phyloP scores from a whole-genome alignment of 2,888 invertebrate species.

The Lacanobia wlatinum region DNA sequence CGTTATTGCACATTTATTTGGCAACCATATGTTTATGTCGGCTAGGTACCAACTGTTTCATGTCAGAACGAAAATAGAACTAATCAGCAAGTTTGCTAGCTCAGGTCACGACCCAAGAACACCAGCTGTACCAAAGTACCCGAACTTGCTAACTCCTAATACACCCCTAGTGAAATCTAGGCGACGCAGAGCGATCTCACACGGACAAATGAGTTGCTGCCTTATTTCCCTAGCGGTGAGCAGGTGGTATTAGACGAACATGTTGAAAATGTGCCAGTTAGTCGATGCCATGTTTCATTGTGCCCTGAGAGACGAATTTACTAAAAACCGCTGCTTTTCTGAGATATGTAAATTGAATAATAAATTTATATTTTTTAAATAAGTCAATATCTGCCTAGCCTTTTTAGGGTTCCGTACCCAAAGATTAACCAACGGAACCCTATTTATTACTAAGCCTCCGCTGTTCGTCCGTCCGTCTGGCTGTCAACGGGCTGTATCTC shows the following conservation, averaged over 20 bases:
- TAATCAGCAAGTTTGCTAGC: not conserved
- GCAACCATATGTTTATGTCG: no score
- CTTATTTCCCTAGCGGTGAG: constrained; percentile 49
- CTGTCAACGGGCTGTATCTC: no score
- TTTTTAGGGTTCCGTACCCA: no score
- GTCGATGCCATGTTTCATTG: constrained; percentile 11
- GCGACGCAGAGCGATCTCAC: constrained; percentile 3
- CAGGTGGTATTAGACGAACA: constrained; percentile 6
- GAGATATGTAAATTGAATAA: no score
- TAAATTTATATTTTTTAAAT: no score
- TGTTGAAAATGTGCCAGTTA: not conserved
- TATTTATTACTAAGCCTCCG: no score
- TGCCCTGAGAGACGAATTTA: not conserved
- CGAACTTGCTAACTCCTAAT: not conserved
- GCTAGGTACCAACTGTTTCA: no score
- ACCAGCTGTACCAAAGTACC: not conserved
- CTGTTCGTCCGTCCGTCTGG: no score
- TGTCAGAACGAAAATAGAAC: not conserved
- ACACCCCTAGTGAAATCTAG: constrained; percentile 5
- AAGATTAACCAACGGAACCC: no score
- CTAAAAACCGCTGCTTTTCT: not conserved
- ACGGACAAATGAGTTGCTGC: constrained; percentile 9
- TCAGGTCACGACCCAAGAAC: not conserved
- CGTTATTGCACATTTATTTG: no score
- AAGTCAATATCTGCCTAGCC: no score